A percentile compares a stretch with the other conserved stretches of the same genome.
These are phyloP conservation scores for Laspeyria flexula DNA, from an alignment of 2,888 invertebrate genomes.

Conservation along the genomic window DNA sequence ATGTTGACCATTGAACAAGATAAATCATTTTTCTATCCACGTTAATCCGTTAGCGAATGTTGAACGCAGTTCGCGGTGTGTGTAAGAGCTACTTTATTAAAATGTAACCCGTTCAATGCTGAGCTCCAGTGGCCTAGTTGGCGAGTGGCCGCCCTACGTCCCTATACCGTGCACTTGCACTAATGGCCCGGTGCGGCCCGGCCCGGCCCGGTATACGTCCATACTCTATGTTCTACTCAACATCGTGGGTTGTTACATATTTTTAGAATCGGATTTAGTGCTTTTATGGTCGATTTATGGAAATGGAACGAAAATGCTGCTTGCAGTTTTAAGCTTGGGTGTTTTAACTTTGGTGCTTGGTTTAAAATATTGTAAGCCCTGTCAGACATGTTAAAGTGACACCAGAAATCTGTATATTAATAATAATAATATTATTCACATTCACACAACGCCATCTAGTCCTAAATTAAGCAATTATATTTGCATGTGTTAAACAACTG, in stretches of 20 bases:
- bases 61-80: background rate
- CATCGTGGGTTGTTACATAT: constrained; percentile 14
- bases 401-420: too few species aligned
- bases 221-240: constrained; percentile 20
- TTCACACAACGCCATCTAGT: too few species aligned
- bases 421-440: too few species aligned
- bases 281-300: constrained; percentile 2
- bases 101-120: constrained; percentile 45
- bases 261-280: constrained; percentile 6
- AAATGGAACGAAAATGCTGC: constrained; percentile 1
- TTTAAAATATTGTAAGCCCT: too few species aligned
- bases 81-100: constrained; percentile 14
- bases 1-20: too few species aligned
- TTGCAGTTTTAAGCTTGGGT: background rate
- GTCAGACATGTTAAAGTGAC: too few species aligned
- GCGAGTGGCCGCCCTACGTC: constrained; percentile 65
- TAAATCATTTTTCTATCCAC: background rate
- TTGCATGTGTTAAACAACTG: too few species aligned
- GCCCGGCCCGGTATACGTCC: constrained; percentile 21
- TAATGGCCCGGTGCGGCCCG: constrained; percentile 64
- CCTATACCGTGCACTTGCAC: constrained; percentile 65
- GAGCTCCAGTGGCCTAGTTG: constrained; percentile 72
- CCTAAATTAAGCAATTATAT: too few species aligned
- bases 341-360: background rate
- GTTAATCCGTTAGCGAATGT: background rate